phyloP scores from a whole-genome alignment of 2,797 vertebrate species.

The Coracias cyanogaster region DNA sequence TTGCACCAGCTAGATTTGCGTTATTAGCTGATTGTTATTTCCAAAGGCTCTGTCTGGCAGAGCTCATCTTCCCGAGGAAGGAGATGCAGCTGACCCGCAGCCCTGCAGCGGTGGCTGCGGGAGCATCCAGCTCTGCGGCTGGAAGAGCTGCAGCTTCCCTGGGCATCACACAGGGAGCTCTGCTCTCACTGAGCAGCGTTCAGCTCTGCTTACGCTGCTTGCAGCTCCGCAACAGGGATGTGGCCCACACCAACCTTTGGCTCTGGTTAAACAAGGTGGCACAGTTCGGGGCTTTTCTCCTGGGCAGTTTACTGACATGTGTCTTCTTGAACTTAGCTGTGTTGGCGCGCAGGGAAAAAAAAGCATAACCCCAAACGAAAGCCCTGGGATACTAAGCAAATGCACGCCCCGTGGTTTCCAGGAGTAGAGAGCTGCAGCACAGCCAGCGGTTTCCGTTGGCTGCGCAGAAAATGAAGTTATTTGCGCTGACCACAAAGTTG shows the following conservation, averaged over 20 bases:
- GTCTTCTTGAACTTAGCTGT: background rate
- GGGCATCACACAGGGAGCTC: background rate
- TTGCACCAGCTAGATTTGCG: background rate
- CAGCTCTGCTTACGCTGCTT: background rate
- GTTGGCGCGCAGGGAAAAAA: background rate
- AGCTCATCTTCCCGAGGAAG: background rate
- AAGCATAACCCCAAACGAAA: background rate
- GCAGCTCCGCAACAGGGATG: background rate
- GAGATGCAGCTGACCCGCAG: background rate
- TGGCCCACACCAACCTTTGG: background rate
- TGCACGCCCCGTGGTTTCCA: background rate
- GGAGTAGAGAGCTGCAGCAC: background rate
- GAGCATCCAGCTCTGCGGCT: slow-evolving; percentile 12
- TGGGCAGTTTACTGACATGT: background rate
- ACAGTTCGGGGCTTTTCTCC: background rate
- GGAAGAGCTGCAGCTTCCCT: background rate
- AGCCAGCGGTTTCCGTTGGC: background rate
- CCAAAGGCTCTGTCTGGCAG: background rate
- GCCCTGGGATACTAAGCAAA: background rate
- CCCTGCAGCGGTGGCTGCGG: background rate
- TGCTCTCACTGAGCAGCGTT: background rate
- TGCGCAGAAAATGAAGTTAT: background rate
- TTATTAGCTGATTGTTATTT: background rate
- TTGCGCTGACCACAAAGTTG: slow-evolving; percentile 39
- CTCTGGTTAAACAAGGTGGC: slow-evolving; percentile 26